Evolutionary conservation across 2,113 vertebrate species (phyloP).

Genomic region (Strigops habroptila): DNA sequence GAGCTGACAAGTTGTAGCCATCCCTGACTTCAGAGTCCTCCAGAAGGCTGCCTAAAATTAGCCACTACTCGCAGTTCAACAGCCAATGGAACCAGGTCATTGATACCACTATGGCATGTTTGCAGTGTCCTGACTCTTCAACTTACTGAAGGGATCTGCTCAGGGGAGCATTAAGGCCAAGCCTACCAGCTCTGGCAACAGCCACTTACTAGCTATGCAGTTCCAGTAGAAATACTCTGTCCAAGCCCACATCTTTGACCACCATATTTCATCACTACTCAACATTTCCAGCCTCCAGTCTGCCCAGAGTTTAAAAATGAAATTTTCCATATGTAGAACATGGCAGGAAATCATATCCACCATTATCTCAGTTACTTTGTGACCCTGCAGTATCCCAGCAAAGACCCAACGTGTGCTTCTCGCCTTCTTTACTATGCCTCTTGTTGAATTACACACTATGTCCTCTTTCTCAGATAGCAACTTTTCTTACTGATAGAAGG

Average conservation of each 20-base stretch:
- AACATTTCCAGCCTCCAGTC: not conserved
- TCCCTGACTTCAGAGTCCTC: not conserved
- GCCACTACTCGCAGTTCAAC: not conserved
- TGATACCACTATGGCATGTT: not conserved
- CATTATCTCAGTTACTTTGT: not conserved
- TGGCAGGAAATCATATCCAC: not conserved
- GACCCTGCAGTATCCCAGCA: not conserved
- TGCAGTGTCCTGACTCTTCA: not conserved
- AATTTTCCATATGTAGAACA: not conserved
- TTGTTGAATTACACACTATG: not conserved
- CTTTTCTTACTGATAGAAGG: not conserved
- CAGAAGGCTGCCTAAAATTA: not conserved
- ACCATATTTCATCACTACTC: not conserved
- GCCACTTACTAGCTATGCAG: not conserved
- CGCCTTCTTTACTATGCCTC: not conserved
- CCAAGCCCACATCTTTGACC: not conserved
- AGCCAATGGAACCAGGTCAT: not conserved
- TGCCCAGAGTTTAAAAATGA: not conserved
- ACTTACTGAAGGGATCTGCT: not conserved
- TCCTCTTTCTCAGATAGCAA: not conserved
- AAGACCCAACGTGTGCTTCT: not conserved
- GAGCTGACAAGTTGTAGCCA: not conserved
- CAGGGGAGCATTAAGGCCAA: not conserved
- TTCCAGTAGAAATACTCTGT: not conserved
- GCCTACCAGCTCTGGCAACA: not conserved